phyloP scores from a whole-genome alignment of 2,113 vertebrate species.

The Xenopus laevis region DNA sequence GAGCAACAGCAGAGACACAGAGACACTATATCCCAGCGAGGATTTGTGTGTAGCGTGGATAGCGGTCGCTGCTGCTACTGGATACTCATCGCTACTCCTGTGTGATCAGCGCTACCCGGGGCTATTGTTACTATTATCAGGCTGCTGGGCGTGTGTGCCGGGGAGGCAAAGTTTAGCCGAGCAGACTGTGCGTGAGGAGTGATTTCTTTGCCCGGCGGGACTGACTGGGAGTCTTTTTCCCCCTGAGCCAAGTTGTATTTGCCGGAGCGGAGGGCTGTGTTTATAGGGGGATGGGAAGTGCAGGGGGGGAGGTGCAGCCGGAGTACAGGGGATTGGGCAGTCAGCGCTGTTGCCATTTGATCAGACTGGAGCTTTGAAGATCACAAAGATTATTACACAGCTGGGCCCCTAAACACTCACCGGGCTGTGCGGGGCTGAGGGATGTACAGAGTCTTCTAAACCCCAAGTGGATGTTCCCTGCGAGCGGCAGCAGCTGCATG shows the following conservation, averaged over 20 bases:
- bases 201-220: not conserved
- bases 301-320: not conserved
- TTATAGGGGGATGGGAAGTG: conserved; percentile 8
- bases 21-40: conserved; percentile 29
- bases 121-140: too few species aligned
- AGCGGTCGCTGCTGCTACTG: too few species aligned
- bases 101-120: too few species aligned
- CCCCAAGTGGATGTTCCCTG: conserved; percentile 49
- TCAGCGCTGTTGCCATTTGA: conserved; percentile 54
- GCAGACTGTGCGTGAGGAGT: not conserved
- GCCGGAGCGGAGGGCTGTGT: conserved; percentile 9
- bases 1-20: conserved; percentile 43
- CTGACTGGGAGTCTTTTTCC: not conserved
- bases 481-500: conserved; percentile 34
- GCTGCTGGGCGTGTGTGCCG: not conserved
- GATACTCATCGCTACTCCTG: too few species aligned
- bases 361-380: conserved; percentile 68
- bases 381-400: conserved; percentile 62
- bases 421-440: conserved; percentile 39
- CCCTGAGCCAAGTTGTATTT: conserved; percentile 9
- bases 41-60: too few species aligned
- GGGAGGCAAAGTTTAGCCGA: conserved; percentile 9
- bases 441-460: conserved; percentile 15
- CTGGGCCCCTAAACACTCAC: conserved; percentile 51
- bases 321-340: conserved; percentile 42